Conservation (phyloP, 2,888 invertebrate genomes). For the Meliscaeva auricollis region DNA sequence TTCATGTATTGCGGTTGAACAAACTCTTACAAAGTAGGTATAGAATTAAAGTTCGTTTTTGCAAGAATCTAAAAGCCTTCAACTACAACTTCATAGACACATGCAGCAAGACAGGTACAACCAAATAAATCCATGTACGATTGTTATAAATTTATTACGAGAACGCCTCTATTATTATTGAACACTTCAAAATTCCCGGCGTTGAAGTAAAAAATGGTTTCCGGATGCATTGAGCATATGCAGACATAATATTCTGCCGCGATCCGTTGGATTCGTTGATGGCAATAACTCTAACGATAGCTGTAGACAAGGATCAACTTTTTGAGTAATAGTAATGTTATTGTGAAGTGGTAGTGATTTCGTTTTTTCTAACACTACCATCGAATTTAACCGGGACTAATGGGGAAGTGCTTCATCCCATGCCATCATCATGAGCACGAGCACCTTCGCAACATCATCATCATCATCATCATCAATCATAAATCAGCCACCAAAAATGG, state of each 20-base stretch:
- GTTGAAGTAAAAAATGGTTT: conserved; percentile 69
- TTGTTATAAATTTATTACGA: conserved; percentile 71
- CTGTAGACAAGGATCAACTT: conserved; percentile 69
- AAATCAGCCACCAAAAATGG: conserved; percentile 74
- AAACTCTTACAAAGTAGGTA: too few relatives aligned
- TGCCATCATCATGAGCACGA: conserved; percentile 36
- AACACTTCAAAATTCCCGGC: conserved; percentile 66
- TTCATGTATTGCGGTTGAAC: too few relatives aligned
- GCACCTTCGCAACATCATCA: conserved; percentile 54
- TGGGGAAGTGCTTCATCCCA: neutral
- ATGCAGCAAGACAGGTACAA: too few relatives aligned
- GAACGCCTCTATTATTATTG: conserved; percentile 64
- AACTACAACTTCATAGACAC: too few relatives aligned
- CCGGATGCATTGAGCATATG: conserved; percentile 61
- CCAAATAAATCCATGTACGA: conserved; percentile 66
- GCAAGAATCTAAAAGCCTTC: too few relatives aligned
- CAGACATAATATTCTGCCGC: conserved; percentile 33
- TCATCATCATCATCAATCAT: conserved; percentile 74
- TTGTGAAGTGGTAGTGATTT: conserved; percentile 62
- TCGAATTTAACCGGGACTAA: neutral
- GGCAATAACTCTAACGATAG: conserved; percentile 45
- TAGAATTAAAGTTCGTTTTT: too few relatives aligned
- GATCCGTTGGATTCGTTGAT: conserved; percentile 36
- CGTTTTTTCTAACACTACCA: conserved; percentile 42
- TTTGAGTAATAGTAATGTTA: conserved; percentile 70